Evolutionary conservation across 1,140 invertebrate genomes (phyloP).

Genomic region (Psilanteris sp.): DNA sequence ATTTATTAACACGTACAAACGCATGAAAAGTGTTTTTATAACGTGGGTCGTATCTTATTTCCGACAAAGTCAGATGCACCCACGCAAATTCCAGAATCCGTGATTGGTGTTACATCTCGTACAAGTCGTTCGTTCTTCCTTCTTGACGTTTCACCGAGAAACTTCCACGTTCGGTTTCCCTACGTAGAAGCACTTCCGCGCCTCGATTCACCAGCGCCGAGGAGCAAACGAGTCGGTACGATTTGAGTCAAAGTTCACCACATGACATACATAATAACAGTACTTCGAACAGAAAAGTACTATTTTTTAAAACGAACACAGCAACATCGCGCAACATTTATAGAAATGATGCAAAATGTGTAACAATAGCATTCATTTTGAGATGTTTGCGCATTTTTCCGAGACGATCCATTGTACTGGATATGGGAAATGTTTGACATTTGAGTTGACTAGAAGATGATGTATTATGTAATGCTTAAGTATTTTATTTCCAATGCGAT

Average conservation of each 20-base stretch:
- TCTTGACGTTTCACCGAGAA: slow-evolving; percentile 33
- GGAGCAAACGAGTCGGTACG: slow-evolving; percentile 30
- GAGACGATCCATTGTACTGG: slow-evolving; percentile 32
- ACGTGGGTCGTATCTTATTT: slow-evolving; percentile 49
- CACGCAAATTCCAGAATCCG: slow-evolving; percentile 69
- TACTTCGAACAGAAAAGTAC: neutral
- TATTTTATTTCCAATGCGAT: slow-evolving; percentile 34
- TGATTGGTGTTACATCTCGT: slow-evolving; percentile 56
- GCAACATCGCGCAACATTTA: slow-evolving; percentile 38
- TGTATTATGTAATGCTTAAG: slow-evolving; percentile 43
- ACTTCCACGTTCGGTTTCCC: slow-evolving; percentile 50
- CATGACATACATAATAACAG: slow-evolving; percentile 15
- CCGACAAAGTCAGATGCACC: slow-evolving; percentile 62
- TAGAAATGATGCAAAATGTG: slow-evolving; percentile 40
- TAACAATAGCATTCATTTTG: slow-evolving; percentile 44
- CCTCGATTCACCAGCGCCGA: slow-evolving; percentile 22
- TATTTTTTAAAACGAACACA: slow-evolving; percentile 6
- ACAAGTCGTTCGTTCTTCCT: slow-evolving; percentile 37
- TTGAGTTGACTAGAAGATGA: slow-evolving; percentile 59
- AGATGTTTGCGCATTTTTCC: slow-evolving; percentile 34
- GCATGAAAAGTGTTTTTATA: slow-evolving; percentile 7
- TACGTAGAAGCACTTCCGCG: slow-evolving; percentile 54
- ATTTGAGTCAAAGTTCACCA: no score
- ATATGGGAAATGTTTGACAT: slow-evolving; percentile 64
- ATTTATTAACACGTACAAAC: no score